phyloP scores from a whole-genome alignment of 2,113 vertebrate species.

The Dendropsophus ebraccatus region DNA sequence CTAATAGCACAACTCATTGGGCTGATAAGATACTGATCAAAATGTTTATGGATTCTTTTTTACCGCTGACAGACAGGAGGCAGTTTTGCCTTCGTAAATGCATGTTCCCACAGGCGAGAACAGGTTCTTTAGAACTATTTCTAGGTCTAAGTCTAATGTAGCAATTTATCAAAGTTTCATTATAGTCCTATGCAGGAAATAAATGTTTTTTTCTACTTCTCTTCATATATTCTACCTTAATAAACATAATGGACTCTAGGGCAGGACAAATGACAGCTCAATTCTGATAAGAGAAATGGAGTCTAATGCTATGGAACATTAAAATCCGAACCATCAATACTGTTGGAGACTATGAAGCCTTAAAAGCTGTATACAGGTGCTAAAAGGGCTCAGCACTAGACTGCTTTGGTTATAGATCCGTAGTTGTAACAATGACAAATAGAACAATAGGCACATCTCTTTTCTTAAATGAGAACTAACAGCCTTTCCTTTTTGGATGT shows the following conservation, averaged over 20 bases:
- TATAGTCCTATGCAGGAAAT: conserved; percentile 8
- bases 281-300: not conserved
- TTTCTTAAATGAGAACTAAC: too few species aligned
- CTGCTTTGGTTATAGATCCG: too few species aligned
- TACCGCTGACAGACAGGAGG: conserved; percentile 54
- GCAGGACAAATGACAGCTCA: not conserved
- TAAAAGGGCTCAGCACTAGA: too few species aligned
- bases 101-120: conserved; percentile 55
- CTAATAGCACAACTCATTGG: conserved; percentile 55
- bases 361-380: too few species aligned
- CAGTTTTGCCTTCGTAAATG: conserved; percentile 45
- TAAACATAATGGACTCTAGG: not conserved
- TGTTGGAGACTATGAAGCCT: too few species aligned
- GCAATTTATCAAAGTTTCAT: conserved; percentile 55
- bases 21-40: conserved; percentile 53
- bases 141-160: conserved; percentile 54
- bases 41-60: conserved; percentile 57
- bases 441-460: too few species aligned
- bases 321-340: not conserved
- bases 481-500: too few species aligned
- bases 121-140: conserved; percentile 49
- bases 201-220: not conserved
- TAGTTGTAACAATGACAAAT: too few species aligned
- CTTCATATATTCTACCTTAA: conserved; percentile 14
- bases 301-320: not conserved